Evolutionary conservation across 1,140 invertebrate species (phyloP).

Genomic region (Pogonomyrmex barbatus): DNA sequence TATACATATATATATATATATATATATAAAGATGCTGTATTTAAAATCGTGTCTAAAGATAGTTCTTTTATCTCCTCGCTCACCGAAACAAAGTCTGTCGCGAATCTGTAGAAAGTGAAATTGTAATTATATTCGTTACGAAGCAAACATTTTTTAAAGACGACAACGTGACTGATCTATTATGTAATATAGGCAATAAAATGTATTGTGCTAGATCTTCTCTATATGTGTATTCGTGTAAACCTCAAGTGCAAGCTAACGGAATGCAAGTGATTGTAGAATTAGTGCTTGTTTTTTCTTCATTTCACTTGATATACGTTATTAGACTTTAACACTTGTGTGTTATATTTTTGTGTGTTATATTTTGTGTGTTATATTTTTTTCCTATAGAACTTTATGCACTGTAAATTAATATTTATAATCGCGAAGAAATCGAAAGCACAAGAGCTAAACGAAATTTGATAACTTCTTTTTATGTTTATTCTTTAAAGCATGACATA

Average conservation of each 20-base stretch:
- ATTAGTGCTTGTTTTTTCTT: neutral
- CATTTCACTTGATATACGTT: neutral
- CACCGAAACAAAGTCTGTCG: conserved; percentile 59
- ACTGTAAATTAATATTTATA: neutral
- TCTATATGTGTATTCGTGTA: conserved; percentile 13
- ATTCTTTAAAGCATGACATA: neutral
- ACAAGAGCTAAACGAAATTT: neutral
- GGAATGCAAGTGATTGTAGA: neutral
- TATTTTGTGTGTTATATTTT: neutral
- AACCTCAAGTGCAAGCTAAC: conserved; percentile 33
- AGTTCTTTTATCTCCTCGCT: conserved; percentile 57
- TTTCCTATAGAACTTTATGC: neutral
- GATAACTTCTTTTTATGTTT: neutral
- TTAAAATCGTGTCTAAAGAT: conserved; percentile 61
- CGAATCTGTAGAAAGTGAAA: conserved; percentile 62
- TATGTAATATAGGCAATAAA: conserved; percentile 64
- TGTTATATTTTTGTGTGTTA: neutral
- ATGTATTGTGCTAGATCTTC: conserved; percentile 60
- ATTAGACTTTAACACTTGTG: neutral
- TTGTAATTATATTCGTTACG: conserved; percentile 63
- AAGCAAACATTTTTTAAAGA: conserved; percentile 63
- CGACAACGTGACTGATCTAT: conserved; percentile 58
- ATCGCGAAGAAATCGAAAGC: neutral
- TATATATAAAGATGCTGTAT: conserved; percentile 76
- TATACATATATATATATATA: conserved; percentile 80